phyloP scores from a whole-genome alignment of 2,888 invertebrate species.

The Mesodorylaimus sp. region DNA sequence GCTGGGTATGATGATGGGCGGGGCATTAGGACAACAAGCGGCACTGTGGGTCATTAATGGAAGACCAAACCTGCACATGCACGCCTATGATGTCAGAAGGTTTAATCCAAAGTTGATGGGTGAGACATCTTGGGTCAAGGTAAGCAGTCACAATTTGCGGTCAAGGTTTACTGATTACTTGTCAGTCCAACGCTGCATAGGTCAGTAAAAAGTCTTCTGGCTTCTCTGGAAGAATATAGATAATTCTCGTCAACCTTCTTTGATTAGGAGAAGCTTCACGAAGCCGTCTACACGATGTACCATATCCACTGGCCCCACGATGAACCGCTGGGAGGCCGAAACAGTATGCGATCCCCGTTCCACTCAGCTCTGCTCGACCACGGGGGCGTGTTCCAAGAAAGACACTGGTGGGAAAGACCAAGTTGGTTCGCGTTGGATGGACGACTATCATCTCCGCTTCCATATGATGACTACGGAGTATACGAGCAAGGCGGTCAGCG shows the following conservation, averaged over 20 bases:
- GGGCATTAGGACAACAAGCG: slow-evolving; percentile 63
- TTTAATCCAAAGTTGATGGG: slow-evolving; percentile 51
- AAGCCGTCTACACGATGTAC: slow-evolving; percentile 44
- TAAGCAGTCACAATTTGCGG: slow-evolving; percentile 70
- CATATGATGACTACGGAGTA: slow-evolving; percentile 5
- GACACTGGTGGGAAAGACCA: slow-evolving; percentile 71
- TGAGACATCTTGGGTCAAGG: slow-evolving; percentile 54
- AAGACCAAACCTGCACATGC: slow-evolving; percentile 64
- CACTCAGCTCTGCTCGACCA: slow-evolving; percentile 50
- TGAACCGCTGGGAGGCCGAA: slow-evolving; percentile 60
- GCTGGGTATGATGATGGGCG: slow-evolving; percentile 75
- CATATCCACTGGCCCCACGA: slow-evolving; percentile 43
- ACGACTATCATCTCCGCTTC: background rate
- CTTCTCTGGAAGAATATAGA: no score
- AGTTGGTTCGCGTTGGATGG: slow-evolving; percentile 37
- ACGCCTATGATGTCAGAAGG: slow-evolving; percentile 57
- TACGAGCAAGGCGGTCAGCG: no score
- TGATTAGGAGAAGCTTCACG: no score
- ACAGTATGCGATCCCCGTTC: slow-evolving; percentile 47
- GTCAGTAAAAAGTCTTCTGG: no score
- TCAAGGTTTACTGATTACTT: no score
- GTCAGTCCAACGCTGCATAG: no score
- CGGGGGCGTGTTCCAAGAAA: slow-evolving; percentile 71
- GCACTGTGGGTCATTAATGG: slow-evolving; percentile 67
- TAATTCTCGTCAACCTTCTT: no score